Conservation (phyloP, 2,888 invertebrate species). For the Lithophane leautieri region DNA sequence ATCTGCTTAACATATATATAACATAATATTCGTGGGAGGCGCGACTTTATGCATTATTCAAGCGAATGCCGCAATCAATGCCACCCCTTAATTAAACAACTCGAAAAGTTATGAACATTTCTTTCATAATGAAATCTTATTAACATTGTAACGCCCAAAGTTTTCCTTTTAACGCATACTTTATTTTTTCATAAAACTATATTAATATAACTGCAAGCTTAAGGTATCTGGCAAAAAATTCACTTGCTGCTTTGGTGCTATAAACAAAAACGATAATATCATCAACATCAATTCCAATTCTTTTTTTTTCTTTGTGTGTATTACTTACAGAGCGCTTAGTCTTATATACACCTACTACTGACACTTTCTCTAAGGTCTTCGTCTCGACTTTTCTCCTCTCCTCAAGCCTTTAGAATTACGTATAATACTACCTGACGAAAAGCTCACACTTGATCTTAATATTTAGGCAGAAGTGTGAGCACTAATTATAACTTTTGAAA, state of each 20-base stretch:
- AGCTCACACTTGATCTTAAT: constrained; percentile 22
- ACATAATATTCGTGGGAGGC: constrained; percentile 61
- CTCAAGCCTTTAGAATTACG: not conserved
- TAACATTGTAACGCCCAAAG: constrained; percentile 46
- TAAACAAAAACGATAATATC: not conserved
- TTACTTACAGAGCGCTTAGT: not conserved
- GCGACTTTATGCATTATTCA: constrained; percentile 73
- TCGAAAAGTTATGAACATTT: constrained; percentile 62
- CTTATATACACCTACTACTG: not conserved
- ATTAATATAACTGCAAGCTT: not conserved
- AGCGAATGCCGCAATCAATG: constrained; percentile 65
- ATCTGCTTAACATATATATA: constrained; percentile 70
- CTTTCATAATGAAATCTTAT: constrained; percentile 48
- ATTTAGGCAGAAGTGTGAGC: constrained; percentile 23
- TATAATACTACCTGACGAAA: constrained; percentile 1
- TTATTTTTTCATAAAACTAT: constrained; percentile 6
- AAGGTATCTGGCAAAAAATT: not conserved
- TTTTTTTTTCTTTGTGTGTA: not conserved
- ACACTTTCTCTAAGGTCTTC: not conserved
- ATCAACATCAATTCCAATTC: not conserved
- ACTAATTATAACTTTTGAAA: constrained; percentile 42
- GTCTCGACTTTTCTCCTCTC: not conserved
- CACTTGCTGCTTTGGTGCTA: not conserved
- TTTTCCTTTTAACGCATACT: constrained; percentile 14
- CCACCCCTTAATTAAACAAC: constrained; percentile 70